Base-by-base conservation (phyloP, 2,797 vertebrate genomes). In the Artibeus jamaicensis region DNA sequence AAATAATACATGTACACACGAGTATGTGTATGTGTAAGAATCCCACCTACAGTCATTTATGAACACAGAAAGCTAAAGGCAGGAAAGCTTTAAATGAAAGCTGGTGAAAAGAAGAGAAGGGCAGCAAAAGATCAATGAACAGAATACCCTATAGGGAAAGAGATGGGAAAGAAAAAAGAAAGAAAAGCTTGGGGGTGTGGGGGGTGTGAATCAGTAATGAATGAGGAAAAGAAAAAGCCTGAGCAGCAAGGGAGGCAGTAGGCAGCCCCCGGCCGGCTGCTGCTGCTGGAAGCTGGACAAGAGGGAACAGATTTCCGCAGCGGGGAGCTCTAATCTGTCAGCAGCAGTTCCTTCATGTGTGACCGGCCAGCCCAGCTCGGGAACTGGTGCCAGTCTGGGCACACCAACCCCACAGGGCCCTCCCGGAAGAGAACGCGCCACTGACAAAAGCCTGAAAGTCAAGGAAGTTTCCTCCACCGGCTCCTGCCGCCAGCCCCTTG, bases 251-350 rank as follows among this genome's bases (percentile, higher is more conserved):
- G 83, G 65, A 97, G 96, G 96, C 18, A 4, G 3, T 0, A 85
- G 94, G 94, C 97, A 97, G 97, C 65, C 82, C 93, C 93, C 0
- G 2, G 93, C 81, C 59, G 74, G 96, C 97, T 94, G 96, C 96
- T 97, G 94, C 96, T 96, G 86, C 97, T 98, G 97, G 96, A 98
- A 74, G 32, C 0, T 10, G 87, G 97, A 98, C 97, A 98, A 96
- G 94, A 98, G 87, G 87, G 97, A 97, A 96, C 97, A 97, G 97
- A 97, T 98, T 98, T 98, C 97, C 96, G 96, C 97, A 98, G 97
- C 94, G 59, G 89, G 95, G 95, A 93, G 95, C 97, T 96, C 95
- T 98, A 98, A 98, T 97, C 97, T 86, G 0, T 94, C 97, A 98
- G 96, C 92, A 91, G 95, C 0, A 0, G 92, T 94, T 92, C 93